Evolutionary conservation across 2,113 vertebrate genomes (phyloP).

Genomic region (Cisticola juncidis): DNA sequence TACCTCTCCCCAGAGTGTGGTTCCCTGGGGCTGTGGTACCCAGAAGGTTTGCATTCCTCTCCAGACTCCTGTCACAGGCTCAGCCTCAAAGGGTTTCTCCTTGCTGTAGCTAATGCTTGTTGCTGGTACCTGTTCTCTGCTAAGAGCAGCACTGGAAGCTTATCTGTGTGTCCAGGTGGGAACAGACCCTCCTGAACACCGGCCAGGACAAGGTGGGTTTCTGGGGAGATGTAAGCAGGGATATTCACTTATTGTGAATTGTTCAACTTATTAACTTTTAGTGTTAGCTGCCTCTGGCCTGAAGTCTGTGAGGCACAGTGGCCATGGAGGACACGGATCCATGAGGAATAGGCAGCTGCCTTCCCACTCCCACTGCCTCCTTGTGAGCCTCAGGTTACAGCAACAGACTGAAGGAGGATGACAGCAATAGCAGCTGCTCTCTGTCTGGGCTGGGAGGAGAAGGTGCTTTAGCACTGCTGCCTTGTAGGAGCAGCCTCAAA

Average conservation of each 20-base stretch:
- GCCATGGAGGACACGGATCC: accelerated
- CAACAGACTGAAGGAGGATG: neutral
- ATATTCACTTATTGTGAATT: too few species aligned
- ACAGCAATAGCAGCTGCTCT: neutral
- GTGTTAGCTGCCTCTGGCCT: neutral
- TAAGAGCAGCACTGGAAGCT: neutral
- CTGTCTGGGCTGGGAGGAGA: neutral
- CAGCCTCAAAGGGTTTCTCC: neutral
- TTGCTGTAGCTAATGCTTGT: neutral
- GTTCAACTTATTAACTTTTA: neutral
- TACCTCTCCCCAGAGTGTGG: neutral
- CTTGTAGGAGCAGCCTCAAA: neutral
- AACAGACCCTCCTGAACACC: neutral
- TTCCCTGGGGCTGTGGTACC: neutral
- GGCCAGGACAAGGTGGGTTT: neutral
- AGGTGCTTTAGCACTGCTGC: neutral
- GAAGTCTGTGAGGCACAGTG: accelerated
- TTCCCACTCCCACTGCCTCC: neutral
- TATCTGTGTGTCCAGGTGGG: neutral
- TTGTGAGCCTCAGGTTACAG: neutral
- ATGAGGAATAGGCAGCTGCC: neutral
- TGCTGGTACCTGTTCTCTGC: neutral
- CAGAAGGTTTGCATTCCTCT: neutral
- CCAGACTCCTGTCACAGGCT: neutral
- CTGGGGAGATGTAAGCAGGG: neutral